phyloP scores from a whole-genome alignment of 1,140 invertebrate genomes.

The Artemia franciscana region DNA sequence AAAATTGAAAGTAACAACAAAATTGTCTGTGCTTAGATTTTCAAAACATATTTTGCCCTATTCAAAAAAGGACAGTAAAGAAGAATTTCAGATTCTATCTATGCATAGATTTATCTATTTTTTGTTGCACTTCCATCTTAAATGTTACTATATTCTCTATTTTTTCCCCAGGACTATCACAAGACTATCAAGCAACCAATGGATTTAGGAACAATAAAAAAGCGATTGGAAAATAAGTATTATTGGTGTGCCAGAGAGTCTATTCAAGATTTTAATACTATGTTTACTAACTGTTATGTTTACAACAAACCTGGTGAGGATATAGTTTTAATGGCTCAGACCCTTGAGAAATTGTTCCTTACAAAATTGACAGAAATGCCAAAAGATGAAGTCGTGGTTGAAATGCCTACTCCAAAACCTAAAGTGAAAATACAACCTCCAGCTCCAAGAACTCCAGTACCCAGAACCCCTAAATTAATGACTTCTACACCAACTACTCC shows the following conservation, averaged over 20 bases:
- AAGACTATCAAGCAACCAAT: conserved; percentile 37
- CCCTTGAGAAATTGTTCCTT: conserved; percentile 81
- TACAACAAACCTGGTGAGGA: conserved; percentile 98
- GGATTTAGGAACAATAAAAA: conserved; percentile 37
- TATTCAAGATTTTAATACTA: too few relatives aligned
- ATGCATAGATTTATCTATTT: too few relatives aligned
- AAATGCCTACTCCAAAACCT: too few relatives aligned
- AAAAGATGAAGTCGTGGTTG: conserved; percentile 62
- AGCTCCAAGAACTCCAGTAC: too few relatives aligned
- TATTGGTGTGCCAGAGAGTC: conserved; percentile 90
- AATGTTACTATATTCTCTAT: conserved; percentile 84
- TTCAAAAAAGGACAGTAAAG: too few relatives aligned
- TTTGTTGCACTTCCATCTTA: conserved; percentile 82
- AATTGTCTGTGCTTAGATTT: too few relatives aligned
- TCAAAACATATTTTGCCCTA: too few relatives aligned
- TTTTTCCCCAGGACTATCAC: conserved; percentile 46
- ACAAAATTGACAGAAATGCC: conserved; percentile 82
- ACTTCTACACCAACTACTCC: too few relatives aligned
- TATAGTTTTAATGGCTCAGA: conserved; percentile 95
- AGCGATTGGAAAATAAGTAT: conserved; percentile 85
- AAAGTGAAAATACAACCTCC: too few relatives aligned
- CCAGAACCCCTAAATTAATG: too few relatives aligned
- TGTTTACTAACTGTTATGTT: conserved; percentile 91
- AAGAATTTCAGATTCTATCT: too few relatives aligned
- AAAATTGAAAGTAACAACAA: too few relatives aligned